These are phyloP conservation scores for Lasioglossum pauxillum DNA, from an alignment of 2,888 invertebrate genomes.

Conservation along the genomic window DNA sequence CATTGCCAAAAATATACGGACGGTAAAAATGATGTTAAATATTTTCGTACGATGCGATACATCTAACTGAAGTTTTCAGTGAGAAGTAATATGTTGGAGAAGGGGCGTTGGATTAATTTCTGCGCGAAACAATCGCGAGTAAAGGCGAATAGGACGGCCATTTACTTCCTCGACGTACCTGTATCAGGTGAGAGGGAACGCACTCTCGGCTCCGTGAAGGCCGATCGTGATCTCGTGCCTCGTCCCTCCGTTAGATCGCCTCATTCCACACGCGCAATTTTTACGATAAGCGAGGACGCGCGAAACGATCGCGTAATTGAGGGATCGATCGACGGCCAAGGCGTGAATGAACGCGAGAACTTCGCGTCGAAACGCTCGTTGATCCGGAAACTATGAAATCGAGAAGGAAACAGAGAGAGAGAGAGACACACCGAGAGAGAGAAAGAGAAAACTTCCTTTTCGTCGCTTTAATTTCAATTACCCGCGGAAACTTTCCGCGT, in stretches of 20 bases:
- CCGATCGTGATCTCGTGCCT: constrained; percentile 47
- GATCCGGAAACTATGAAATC: constrained; percentile 3
- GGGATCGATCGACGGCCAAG: constrained; percentile 31
- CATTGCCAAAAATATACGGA: too few relatives aligned
- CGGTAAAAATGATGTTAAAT: background rate
- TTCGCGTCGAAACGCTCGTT: background rate
- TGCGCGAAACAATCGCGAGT: background rate
- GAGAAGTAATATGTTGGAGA: background rate
- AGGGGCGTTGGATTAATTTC: background rate
- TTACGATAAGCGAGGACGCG: constrained; percentile 17
- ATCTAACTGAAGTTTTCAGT: background rate
- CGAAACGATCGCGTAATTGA: constrained; percentile 21
- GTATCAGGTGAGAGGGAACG: constrained; percentile 57
- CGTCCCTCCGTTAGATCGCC: constrained; percentile 38
- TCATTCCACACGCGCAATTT: constrained; percentile 40
- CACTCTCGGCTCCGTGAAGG: constrained; percentile 52
- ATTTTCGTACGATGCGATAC: background rate
- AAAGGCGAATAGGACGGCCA: constrained; percentile 5
- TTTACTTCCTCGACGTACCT: constrained; percentile 53
- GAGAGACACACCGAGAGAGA: too few relatives aligned
- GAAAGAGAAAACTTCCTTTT: background rate
- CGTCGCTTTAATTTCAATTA: constrained; percentile 6
- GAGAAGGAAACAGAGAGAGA: background rate
- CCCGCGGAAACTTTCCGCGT: background rate
- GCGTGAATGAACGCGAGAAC: constrained; percentile 25